Evolutionary conservation across 2,888 invertebrate species (phyloP).

Genomic region (Agrochola lychnidis): DNA sequence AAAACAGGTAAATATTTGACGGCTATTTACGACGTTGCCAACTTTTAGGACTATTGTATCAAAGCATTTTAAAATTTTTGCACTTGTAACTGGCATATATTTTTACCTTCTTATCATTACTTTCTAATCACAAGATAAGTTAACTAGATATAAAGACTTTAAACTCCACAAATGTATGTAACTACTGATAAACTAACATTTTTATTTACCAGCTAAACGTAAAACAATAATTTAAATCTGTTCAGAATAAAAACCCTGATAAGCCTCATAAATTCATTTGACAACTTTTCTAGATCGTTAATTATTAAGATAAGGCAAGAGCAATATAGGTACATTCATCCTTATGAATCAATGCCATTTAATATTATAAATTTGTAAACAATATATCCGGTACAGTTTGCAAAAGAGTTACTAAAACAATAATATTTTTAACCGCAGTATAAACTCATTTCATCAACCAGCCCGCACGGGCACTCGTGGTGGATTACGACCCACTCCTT

Average conservation of each 20-base stretch:
- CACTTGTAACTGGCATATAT: neutral
- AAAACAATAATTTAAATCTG: slow-evolving; percentile 27
- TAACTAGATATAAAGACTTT: slow-evolving; percentile 1
- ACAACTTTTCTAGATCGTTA: slow-evolving; percentile 37
- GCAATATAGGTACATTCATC: slow-evolving; percentile 13
- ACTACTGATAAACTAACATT: slow-evolving; percentile 17
- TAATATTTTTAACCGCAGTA: too few relatives aligned
- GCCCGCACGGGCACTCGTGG: too few relatives aligned
- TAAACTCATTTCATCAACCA: too few relatives aligned
- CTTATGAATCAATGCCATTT: slow-evolving; percentile 29
- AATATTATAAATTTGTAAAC: slow-evolving; percentile 31
- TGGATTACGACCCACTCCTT: too few relatives aligned
- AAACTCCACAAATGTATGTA: neutral
- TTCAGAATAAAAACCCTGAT: slow-evolving; percentile 31
- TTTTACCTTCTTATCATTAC: slow-evolving; percentile 25
- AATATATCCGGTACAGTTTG: neutral
- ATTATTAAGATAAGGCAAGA: slow-evolving; percentile 40
- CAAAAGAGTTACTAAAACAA: neutral
- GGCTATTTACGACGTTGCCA: too few relatives aligned
- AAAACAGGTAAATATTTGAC: too few relatives aligned
- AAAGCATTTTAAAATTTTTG: neutral
- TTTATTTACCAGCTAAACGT: neutral
- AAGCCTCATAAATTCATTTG: slow-evolving; percentile 19
- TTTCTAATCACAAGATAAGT: slow-evolving; percentile 20
- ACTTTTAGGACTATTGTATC: neutral